A percentile compares a stretch with the other conserved stretches of the same genome.
Evolutionary conservation across 2,888 invertebrate genomes (phyloP).

Genomic region (Lithophane socia): DNA sequence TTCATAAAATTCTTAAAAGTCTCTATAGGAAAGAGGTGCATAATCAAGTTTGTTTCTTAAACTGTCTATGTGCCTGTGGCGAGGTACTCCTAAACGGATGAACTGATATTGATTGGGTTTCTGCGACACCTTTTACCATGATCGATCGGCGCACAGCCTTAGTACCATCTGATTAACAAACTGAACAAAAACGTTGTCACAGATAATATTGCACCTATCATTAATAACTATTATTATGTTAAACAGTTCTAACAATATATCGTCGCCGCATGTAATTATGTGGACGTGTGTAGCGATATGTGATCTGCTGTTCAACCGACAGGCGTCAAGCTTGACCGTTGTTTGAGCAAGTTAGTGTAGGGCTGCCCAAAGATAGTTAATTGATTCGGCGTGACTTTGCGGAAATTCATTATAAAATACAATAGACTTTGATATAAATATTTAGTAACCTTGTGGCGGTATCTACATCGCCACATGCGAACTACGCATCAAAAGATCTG

Average conservation of each 20-base stretch:
- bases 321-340: slow-evolving; percentile 39
- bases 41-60: no score
- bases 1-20: no score
- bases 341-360: slow-evolving; percentile 31
- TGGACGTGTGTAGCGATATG: slow-evolving; percentile 27
- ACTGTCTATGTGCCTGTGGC: no score
- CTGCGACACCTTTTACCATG: background rate
- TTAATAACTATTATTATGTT: slow-evolving; percentile 42
- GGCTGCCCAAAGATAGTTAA: slow-evolving; percentile 23
- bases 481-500: no score
- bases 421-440: no score
- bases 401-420: no score
- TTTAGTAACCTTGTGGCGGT: no score
- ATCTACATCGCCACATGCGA: no score
- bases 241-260: slow-evolving; percentile 48
- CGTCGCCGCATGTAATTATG: slow-evolving; percentile 51
- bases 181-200: background rate
- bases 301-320: slow-evolving; percentile 48
- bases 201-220: slow-evolving; percentile 3
- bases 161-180: background rate
- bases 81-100: background rate
- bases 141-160: background rate
- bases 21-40: no score
- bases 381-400: no score
- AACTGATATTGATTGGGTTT: background rate